Evolutionary conservation across 2,888 invertebrate species (phyloP).

Genomic region (Torymus tubicola): DNA sequence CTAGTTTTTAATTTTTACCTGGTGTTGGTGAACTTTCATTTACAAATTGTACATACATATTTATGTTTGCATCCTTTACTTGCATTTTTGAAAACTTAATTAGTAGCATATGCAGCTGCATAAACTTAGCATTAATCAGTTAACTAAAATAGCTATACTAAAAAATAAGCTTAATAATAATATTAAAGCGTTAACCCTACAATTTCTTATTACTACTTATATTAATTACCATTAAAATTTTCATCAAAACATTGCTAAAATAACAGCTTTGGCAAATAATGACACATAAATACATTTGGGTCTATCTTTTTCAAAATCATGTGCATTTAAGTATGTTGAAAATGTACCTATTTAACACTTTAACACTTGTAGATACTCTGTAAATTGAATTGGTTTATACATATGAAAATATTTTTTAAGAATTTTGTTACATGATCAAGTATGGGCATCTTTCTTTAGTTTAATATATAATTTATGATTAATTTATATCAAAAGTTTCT

Average conservation of each 20-base stretch:
- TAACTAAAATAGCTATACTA: constrained; percentile 28
- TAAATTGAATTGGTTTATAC: constrained; percentile 10
- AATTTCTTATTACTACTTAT: constrained; percentile 12
- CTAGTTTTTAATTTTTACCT: constrained; percentile 42
- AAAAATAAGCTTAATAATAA: constrained; percentile 43
- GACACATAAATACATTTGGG: constrained; percentile 59
- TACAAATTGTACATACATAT: constrained; percentile 38
- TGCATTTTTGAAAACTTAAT: constrained; percentile 28
- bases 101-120: constrained; percentile 42
- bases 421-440: constrained; percentile 9
- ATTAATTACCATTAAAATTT: constrained; percentile 31
- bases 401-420: constrained; percentile 20
- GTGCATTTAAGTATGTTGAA: constrained; percentile 24
- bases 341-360: constrained; percentile 40
- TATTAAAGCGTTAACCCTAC: constrained; percentile 7
- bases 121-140: constrained; percentile 6
- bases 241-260: constrained; percentile 49
- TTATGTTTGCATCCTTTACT: constrained; percentile 34
- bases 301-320: constrained; percentile 42
- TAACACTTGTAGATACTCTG: constrained; percentile 23
- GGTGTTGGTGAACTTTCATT: constrained; percentile 42
- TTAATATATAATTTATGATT: constrained; percentile 25
- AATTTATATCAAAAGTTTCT: neutral
- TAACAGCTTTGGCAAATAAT: constrained; percentile 54
- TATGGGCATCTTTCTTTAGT: constrained; percentile 43